phyloP scores from a whole-genome alignment of 2,888 invertebrate genomes.

The Tipula confusa region DNA sequence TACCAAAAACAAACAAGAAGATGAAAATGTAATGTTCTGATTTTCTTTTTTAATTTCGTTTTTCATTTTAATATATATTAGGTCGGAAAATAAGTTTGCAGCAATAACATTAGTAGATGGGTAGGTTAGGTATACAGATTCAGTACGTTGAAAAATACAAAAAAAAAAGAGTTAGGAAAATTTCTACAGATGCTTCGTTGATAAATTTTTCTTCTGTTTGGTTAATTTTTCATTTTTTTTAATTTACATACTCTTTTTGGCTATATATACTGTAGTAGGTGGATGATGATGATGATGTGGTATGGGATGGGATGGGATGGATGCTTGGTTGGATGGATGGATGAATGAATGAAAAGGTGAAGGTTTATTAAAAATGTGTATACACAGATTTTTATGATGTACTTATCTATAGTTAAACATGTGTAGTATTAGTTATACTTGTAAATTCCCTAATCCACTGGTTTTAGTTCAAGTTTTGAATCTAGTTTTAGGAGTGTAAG shows the following conservation, averaged over 20 bases:
- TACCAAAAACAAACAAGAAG: not conserved
- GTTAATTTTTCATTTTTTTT: not conserved
- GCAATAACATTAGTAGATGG: not conserved
- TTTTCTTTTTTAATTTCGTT: not conserved
- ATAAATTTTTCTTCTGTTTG: not conserved
- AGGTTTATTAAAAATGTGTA: not conserved
- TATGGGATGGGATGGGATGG: not conserved
- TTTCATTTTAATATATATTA: not conserved
- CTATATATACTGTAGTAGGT: not conserved
- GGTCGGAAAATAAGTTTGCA: not conserved
- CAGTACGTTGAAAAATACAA: not conserved
- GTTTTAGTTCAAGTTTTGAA: no score
- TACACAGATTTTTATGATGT: not conserved
- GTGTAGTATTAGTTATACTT: no score
- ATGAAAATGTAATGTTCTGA: not conserved
- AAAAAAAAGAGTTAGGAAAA: not conserved
- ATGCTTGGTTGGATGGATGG: not conserved
- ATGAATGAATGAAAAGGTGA: not conserved
- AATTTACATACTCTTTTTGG: not conserved
- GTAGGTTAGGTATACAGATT: not conserved
- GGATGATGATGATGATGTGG: not conserved
- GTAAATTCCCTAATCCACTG: no score
- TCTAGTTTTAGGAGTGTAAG: no score
- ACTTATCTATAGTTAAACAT: not conserved
- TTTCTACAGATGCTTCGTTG: not conserved